These are phyloP conservation scores for Streptopelia turtur DNA, from an alignment of 2,797 vertebrate genomes.

Conservation along the genomic window DNA sequence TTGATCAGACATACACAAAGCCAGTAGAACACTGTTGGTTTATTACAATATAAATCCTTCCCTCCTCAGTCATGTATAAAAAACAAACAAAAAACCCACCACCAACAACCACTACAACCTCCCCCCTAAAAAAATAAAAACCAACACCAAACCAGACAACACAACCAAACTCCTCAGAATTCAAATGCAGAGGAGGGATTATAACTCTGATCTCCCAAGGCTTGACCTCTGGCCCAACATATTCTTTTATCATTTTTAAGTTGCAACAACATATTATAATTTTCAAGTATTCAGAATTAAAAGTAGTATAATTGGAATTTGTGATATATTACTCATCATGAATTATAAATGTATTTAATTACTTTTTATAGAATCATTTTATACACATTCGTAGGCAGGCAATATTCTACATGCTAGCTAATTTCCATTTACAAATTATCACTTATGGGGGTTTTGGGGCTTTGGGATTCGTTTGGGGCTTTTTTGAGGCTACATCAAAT, in stretches of 20 bases:
- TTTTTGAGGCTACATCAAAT: neutral
- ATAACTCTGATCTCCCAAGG: neutral
- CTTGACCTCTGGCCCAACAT: neutral
- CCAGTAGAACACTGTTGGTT: neutral
- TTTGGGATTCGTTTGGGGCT: neutral
- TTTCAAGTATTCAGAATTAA: neutral
- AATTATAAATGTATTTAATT: neutral
- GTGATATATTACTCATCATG: neutral
- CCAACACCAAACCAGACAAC: too few species aligned
- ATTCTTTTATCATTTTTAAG: neutral
- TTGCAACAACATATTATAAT: neutral
- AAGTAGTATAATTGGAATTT: neutral
- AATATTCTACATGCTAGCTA: neutral
- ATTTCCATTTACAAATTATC: neutral
- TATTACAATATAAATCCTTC: neutral
- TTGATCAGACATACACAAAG: neutral
- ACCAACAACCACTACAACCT: too few species aligned
- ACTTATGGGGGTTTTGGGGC: fast-evolving
- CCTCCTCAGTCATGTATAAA: too few species aligned
- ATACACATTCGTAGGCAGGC: neutral
- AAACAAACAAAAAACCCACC: too few species aligned
- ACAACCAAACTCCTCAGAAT: neutral
- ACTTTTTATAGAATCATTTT: neutral
- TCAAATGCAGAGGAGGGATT: neutral
- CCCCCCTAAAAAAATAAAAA: too few species aligned